Conservation (phyloP, 2,888 invertebrate species). For the Chymomyza amoena region DNA sequence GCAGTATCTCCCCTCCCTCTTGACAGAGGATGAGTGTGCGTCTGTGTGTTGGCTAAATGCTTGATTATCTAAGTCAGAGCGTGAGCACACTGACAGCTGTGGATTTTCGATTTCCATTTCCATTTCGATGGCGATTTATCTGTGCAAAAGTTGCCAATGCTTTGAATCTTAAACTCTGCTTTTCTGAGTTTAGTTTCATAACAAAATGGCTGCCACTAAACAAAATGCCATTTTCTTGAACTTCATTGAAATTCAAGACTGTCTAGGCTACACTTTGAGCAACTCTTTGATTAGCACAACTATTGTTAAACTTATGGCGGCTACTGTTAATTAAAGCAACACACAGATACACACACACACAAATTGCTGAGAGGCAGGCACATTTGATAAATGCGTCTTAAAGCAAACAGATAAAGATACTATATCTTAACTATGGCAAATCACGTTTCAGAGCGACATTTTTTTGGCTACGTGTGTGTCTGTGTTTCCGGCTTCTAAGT, state of each 20-base stretch:
- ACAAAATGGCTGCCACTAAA: background rate
- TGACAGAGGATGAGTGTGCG: no score
- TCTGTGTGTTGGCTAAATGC: background rate
- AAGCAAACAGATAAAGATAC: background rate
- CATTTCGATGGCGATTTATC: background rate
- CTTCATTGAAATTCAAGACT: background rate
- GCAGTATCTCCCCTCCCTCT: background rate
- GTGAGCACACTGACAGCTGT: background rate
- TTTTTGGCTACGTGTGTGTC: conserved; percentile 46
- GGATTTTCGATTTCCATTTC: background rate
- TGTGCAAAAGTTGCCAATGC: background rate
- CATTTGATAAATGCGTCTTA: background rate
- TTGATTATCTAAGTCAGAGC: background rate
- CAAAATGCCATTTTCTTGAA: background rate
- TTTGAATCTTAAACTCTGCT: background rate
- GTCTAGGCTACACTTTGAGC: background rate
- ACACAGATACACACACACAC: background rate
- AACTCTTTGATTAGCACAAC: conserved; percentile 9
- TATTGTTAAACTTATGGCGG: conserved; percentile 19
- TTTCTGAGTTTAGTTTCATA: background rate
- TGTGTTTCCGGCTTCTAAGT: background rate
- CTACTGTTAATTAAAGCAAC: background rate
- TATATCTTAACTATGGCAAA: conserved; percentile 13
- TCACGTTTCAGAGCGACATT: conserved; percentile 33
- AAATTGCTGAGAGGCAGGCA: conserved; percentile 7